phyloP scores from a whole-genome alignment of 1,140 invertebrate genomes.

The Drosophila malerkotliana region DNA sequence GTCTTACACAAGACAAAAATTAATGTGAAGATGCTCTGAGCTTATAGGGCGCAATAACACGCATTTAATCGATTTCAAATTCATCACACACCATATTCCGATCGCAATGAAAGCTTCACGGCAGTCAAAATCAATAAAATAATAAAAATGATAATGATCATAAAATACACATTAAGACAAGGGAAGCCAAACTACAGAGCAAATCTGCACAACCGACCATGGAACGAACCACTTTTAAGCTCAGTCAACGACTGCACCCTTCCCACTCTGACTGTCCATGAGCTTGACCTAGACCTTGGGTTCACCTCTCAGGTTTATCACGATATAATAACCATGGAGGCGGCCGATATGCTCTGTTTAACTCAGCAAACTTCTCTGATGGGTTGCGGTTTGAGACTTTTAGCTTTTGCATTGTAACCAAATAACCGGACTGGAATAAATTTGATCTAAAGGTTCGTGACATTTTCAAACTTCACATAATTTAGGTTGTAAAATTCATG shows the following conservation, averaged over 20 bases:
- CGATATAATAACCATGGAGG: slow-evolving; percentile 10
- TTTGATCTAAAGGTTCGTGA: not conserved
- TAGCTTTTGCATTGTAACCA: not conserved
- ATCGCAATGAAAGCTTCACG: slow-evolving; percentile 29
- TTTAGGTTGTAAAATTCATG: not conserved
- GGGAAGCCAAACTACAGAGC: slow-evolving; percentile 23
- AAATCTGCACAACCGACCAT: slow-evolving; percentile 15
- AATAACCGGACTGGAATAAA: not conserved
- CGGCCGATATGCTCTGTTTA: slow-evolving; percentile 24
- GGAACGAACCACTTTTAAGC: slow-evolving; percentile 44
- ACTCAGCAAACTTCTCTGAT: not conserved
- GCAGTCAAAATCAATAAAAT: slow-evolving; percentile 19
- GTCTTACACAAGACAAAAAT: slow-evolving; percentile 29
- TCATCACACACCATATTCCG: not conserved
- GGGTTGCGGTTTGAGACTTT: slow-evolving; percentile 2
- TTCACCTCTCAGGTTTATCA: slow-evolving; percentile 3
- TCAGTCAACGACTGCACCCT: slow-evolving; percentile 63
- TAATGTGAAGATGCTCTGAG: slow-evolving; percentile 31
- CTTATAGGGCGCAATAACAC: slow-evolving; percentile 18
- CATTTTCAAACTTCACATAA: not conserved
- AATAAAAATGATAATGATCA: slow-evolving; percentile 52
- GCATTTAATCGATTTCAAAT: slow-evolving; percentile 24
- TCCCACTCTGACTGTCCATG: slow-evolving; percentile 26
- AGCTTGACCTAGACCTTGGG: slow-evolving; percentile 73
- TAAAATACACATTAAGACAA: slow-evolving; percentile 42